Evolutionary conservation across 2,113 vertebrate genomes (phyloP).

Genomic region (Elgaria multicarinata): DNA sequence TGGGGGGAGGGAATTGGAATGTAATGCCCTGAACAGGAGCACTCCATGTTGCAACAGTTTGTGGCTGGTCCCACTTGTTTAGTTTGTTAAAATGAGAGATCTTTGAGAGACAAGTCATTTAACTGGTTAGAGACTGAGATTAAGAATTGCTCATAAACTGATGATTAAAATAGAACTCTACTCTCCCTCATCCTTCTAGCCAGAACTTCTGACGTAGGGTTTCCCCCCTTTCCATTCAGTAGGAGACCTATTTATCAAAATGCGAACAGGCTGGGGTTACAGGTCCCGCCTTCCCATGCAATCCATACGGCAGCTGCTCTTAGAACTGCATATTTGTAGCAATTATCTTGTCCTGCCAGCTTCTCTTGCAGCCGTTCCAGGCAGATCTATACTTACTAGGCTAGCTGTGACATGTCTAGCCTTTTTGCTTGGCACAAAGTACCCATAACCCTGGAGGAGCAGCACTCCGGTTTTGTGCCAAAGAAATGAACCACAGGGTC

Average conservation of each 20-base stretch:
- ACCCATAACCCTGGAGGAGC: not conserved
- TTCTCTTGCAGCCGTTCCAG: not conserved
- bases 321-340: not conserved
- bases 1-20: not conserved
- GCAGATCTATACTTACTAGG: not conserved
- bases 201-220: not conserved
- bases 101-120: not conserved
- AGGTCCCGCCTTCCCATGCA: not conserved
- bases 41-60: not conserved
- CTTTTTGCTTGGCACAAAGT: slow-evolving; percentile 7
- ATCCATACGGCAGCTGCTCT: not conserved
- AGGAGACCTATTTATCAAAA: not conserved
- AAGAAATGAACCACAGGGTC: not conserved
- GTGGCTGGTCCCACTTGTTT: not conserved
- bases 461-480: not conserved
- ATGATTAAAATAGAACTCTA: not conserved
- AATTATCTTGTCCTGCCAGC: slow-evolving; percentile 1
- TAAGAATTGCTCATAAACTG: not conserved
- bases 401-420: not conserved
- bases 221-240: not conserved
- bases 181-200: not conserved
- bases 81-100: not conserved
- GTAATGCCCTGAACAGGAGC: not conserved
- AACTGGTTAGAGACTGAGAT: not conserved
- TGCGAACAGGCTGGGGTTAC: not conserved